phyloP scores from a whole-genome alignment of 2,113 vertebrate genomes.

The Hippolais icterina region DNA sequence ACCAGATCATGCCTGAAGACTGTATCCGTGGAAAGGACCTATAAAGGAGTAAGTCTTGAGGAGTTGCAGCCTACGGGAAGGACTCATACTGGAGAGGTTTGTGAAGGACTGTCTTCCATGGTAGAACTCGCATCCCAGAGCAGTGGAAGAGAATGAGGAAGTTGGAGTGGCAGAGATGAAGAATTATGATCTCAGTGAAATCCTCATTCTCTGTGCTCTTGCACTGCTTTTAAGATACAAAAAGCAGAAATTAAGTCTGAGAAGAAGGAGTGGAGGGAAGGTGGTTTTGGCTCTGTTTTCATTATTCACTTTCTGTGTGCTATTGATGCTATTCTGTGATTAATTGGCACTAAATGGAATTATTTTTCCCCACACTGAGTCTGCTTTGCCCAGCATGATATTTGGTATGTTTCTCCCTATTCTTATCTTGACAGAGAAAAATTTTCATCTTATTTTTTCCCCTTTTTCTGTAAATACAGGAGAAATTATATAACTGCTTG shows the following conservation, averaged over 20 bases:
- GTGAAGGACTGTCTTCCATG: background rate
- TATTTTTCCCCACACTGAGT: background rate
- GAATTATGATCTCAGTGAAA: background rate
- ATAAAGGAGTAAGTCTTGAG: background rate
- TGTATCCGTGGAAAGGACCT: background rate
- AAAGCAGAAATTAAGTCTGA: background rate
- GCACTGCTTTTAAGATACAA: background rate
- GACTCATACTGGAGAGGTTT: background rate
- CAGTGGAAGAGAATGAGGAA: rapidly evolving
- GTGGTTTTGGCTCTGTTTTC: background rate
- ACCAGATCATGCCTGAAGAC: background rate
- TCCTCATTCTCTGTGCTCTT: background rate
- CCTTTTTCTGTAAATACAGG: background rate
- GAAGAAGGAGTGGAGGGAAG: background rate
- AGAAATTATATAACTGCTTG: rapidly evolving
- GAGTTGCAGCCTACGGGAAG: rapidly evolving
- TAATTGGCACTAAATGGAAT: background rate
- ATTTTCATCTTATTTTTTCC: background rate
- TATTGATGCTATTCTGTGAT: background rate
- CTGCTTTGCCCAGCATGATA: background rate
- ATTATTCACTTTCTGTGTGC: background rate
- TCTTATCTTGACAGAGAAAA: background rate
- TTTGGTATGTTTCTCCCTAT: background rate
- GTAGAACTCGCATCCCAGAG: rapidly evolving
- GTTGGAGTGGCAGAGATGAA: background rate